Evolutionary conservation across 64 coral and sea anemone genomes (phyloP).

Genomic region (Stichodactyla mertensii): DNA sequence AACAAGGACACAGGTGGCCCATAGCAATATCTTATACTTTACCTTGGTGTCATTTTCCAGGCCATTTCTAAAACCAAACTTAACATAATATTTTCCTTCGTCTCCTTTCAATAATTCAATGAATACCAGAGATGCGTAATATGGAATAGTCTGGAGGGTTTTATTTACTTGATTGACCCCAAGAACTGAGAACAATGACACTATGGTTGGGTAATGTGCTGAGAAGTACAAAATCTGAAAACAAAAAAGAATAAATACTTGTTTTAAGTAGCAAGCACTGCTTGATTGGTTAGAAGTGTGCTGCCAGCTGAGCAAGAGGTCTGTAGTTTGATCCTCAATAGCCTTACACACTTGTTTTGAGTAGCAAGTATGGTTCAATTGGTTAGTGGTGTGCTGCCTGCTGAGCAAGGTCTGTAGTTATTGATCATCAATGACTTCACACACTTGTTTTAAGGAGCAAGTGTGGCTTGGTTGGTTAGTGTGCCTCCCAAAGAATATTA

Average conservation of each 20-base stretch:
- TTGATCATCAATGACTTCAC: too few species aligned
- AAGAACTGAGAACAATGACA: conserved; percentile 62
- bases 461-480: too few species aligned
- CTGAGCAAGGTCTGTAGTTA: too few species aligned
- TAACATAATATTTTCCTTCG: conserved; percentile 12
- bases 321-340: too few species aligned
- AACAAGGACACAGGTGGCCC: too few species aligned
- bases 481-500: too few species aligned
- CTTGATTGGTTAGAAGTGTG: too few species aligned
- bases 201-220: conserved; percentile 68
- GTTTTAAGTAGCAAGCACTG: not conserved
- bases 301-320: too few species aligned
- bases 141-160: conserved; percentile 53
- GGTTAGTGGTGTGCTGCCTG: too few species aligned
- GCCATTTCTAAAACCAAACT: conserved; percentile 66
- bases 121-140: conserved; percentile 63
- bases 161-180: conserved; percentile 50
- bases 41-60: conserved; percentile 33
- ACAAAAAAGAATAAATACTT: not conserved
- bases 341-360: too few species aligned
- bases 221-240: conserved; percentile 77
- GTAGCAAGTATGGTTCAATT: too few species aligned
- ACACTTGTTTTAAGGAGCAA: too few species aligned
- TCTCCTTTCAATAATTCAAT: conserved; percentile 39
- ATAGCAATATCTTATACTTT: not conserved